Conservation (phyloP, 35 echinoderm and acorn worm genomes). For the Patiria miniata region DNA sequence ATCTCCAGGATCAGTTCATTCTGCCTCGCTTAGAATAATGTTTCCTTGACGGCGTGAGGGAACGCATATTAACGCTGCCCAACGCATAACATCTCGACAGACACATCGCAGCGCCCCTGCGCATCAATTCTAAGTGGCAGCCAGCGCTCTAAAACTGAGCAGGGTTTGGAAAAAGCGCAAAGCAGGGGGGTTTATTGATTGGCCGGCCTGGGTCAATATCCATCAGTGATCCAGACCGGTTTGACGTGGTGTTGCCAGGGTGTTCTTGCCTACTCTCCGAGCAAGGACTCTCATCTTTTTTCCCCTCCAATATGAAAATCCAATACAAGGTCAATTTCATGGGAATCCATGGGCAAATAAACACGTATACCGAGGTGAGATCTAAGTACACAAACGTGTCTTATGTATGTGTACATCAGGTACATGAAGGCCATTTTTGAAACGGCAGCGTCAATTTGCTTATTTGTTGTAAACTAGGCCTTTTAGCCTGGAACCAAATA, state of each 20-base stretch:
- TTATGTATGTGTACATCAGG: no score
- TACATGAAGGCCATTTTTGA: no score
- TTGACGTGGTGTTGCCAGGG: not conserved
- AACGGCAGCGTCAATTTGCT: no score
- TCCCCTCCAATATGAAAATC: not conserved
- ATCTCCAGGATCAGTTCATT: not conserved
- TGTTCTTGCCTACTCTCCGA: not conserved
- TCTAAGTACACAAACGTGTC: no score
- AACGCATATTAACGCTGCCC: not conserved
- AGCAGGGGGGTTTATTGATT: slow-evolving; percentile 17
- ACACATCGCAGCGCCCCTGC: not conserved
- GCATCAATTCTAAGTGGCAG: slow-evolving; percentile 17
- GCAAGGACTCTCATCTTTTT: not conserved
- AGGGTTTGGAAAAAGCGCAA: not conserved
- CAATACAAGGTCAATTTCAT: slow-evolving; percentile 9
- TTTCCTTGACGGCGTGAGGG: not conserved
- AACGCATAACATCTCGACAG: not conserved
- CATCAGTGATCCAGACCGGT: not conserved
- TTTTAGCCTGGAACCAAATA: no score
- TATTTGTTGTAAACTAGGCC: no score
- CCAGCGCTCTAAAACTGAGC: not conserved
- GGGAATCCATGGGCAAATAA: slow-evolving; percentile 10
- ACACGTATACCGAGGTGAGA: not conserved
- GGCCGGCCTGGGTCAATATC: not conserved
- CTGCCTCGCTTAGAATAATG: not conserved